Evolutionary conservation across 2,797 vertebrate species (phyloP), one percentile per base, ranked within the genome.

Genomic region (Dendrocincla fuliginosa): DNA sequence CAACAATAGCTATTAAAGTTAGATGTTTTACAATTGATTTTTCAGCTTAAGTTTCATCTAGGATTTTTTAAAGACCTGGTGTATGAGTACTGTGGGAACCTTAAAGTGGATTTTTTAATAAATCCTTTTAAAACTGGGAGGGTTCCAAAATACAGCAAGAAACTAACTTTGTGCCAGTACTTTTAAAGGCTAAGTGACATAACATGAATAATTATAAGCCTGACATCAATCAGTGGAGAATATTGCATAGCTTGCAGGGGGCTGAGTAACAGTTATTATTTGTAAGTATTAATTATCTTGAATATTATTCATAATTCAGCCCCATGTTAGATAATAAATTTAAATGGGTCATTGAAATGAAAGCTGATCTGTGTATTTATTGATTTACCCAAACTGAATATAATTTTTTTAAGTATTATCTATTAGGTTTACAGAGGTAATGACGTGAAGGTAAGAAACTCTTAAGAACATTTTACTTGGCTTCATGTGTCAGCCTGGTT

Each of bases 221-320:
- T 92, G 42, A 75, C 73, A 93, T 92, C 65, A 85, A 71, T 91
- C 87, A 71, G 50, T 75, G 82, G 42, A 93, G 89, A 81, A 84
- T 81, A 86, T 20, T 75, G 50, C 74, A 65, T 68, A 78, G 73
- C 22, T 86, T 87, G 67, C 55, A 73, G 32, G 16, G 33, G 1
- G 1, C 47, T 89, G 46, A 75, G 44, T 92, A 84, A 68, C 83
- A 90, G 65, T 76, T 83, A 70, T 37, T 94, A 79, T 84, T 93
- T 60, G 32, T 55, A 85, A 52, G 32, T 88, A 77, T 68, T 85
- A 90, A 87, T 92, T 90, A 61, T 81, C 25, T 47, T 71, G 86
- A 69, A 60, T 61, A 52, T 57, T 95, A 69, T 44, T 86, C 57
- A 69, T 71, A 61, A 63, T 90, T 82, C n/a, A 91, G 8, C 16